Percentiles rank a stretch among this genome's conserved stretches.
Evolutionary conservation across 2,888 invertebrate genomes (phyloP).

Genomic region (Sinohyriopsis cumingii): DNA sequence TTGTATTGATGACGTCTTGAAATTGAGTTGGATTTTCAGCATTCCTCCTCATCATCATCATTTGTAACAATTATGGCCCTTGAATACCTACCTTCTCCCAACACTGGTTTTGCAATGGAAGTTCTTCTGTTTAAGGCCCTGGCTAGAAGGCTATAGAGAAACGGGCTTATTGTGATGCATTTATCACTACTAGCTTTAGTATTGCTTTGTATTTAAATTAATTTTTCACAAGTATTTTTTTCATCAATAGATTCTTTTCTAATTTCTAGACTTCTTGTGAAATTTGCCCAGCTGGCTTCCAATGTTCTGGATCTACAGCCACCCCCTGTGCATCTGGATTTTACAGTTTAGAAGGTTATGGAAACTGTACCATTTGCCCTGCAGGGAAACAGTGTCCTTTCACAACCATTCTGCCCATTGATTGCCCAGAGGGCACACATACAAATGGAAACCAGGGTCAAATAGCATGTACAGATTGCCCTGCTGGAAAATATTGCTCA

Average conservation of each 20-base stretch:
- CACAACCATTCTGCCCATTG: slow-evolving; percentile 40
- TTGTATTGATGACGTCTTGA: too few relatives aligned
- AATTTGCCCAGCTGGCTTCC: slow-evolving; percentile 55
- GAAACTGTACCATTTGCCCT: slow-evolving; percentile 57
- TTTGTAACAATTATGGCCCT: too few relatives aligned
- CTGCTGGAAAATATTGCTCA: slow-evolving; percentile 57
- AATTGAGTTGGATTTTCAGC: too few relatives aligned
- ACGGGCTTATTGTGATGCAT: too few relatives aligned
- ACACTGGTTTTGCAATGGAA: too few relatives aligned
- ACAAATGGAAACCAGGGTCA: slow-evolving; percentile 46
- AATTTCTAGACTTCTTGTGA: slow-evolving; percentile 31
- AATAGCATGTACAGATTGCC: slow-evolving; percentile 56
- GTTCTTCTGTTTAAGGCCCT: too few relatives aligned
- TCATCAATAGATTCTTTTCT: slow-evolving; percentile 13
- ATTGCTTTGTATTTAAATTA: too few relatives aligned
- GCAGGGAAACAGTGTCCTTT: slow-evolving; percentile 56
- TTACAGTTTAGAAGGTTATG: slow-evolving; percentile 58
- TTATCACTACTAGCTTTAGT: too few relatives aligned
- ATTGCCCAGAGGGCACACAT: slow-evolving; percentile 56
- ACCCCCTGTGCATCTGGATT: slow-evolving; percentile 50
- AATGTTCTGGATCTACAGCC: slow-evolving; percentile 44
- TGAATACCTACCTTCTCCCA: too few relatives aligned
- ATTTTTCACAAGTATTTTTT: neutral
- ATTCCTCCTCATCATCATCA: too few relatives aligned
- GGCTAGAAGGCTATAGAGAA: too few relatives aligned